Percentiles rank a stretch among this genome's conserved stretches.
Conservation (phyloP, 1,140 invertebrate species). For the Cephus cinctus region DNA sequence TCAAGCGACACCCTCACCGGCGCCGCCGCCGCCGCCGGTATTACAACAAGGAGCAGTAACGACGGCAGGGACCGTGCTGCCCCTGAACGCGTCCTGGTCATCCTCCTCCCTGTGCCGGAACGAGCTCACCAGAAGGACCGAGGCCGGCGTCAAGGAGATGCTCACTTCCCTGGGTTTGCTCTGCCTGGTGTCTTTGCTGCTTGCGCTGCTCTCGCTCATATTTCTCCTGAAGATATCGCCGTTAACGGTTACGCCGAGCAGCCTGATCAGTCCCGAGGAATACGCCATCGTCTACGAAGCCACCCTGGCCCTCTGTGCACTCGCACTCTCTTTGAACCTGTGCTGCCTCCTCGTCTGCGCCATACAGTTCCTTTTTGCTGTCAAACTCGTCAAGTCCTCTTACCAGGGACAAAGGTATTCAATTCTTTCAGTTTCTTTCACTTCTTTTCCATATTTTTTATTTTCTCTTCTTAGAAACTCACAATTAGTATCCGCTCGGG, state of each 20-base stretch:
- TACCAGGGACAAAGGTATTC: constrained; percentile 51
- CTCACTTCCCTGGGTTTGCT: constrained; percentile 83
- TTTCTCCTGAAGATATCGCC: constrained; percentile 84
- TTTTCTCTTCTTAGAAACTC: no score
- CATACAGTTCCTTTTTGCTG: constrained; percentile 90
- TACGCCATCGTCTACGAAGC: constrained; percentile 88
- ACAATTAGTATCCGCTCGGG: no score
- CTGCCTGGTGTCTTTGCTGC: constrained; percentile 78
- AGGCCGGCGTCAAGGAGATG: constrained; percentile 72
- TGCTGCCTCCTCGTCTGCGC: constrained; percentile 91
- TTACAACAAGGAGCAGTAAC: constrained; percentile 29
- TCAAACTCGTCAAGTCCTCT: constrained; percentile 81
- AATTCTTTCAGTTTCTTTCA: not conserved
- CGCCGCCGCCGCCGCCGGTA: constrained; percentile 22
- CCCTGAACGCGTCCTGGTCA: constrained; percentile 57
- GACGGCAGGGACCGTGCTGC: constrained; percentile 34
- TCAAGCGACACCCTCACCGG: constrained; percentile 46
- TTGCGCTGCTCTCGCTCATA: constrained; percentile 80
- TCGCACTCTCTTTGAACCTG: constrained; percentile 83
- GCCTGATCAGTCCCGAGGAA: constrained; percentile 67
- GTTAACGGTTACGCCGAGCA: constrained; percentile 58
- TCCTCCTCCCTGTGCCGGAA: constrained; percentile 51
- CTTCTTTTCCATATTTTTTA: not conserved
- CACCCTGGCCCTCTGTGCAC: constrained; percentile 81
- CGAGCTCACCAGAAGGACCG: constrained; percentile 50